Evolutionary conservation across 2,113 vertebrate genomes (phyloP), one percentile per base, ranked within the genome.

Genomic region (Delphinapterus leucas): DNA sequence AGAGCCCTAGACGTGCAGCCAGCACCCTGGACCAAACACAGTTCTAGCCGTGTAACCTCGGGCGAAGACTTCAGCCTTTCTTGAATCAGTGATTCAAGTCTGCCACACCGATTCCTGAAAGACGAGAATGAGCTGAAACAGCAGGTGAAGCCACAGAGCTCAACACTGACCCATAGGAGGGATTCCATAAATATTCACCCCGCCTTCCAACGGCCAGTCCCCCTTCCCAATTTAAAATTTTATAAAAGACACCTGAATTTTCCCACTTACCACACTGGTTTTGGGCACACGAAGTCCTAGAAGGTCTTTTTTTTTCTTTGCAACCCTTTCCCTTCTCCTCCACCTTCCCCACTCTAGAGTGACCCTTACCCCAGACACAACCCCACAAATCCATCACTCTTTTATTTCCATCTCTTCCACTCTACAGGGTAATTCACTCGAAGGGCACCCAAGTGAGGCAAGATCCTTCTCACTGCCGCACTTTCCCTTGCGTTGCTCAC

Each of bases 181-280:
- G 5, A 8, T 6, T 41, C 76, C 3, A 23, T 8, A 26, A 20
- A 7, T 1, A 18, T 76, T 12, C 60, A 18, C 8, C 26, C 36
- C 0, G 0, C 49, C 67, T 49, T n/a, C 11, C 41, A 23, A 1
- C 21, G 11, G 61, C 33, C 31, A 33, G 15, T 17, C 10, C 18
- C 33, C 47, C 44, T 41, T 33, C 53, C n/a, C 61, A 71, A 3
- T 4, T 23, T 6, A 17, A 3, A 12, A 18, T 11, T 71, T 44
- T 63, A 8, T 55, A 8, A 63, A 65, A 73, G 28, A 47, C 11
- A 18, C 44, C 90, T 60, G 63, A 8, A 18, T 4, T 15, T 55
- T 47, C 20, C 63, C 38, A 11, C 36, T 25, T 14, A 17, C 47
- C 47, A 85, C 25, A 58, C 21, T 55, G 23, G 44, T 26, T 12